phyloP scores from a whole-genome alignment of 2,888 invertebrate species.

The Meiosimyza platycephala region DNA sequence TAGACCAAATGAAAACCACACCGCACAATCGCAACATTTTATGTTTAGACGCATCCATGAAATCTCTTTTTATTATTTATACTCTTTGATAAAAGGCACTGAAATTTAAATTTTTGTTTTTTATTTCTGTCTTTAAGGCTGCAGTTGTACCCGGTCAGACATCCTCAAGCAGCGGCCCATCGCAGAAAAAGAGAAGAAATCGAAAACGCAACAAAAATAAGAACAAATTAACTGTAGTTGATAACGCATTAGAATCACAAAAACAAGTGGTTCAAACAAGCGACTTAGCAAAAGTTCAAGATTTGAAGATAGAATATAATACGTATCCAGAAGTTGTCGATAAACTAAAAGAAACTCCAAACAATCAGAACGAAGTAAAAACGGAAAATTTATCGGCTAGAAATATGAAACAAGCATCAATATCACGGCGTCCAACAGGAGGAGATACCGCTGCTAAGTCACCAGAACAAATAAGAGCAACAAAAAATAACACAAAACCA shows the following conservation, averaged over 20 bases:
- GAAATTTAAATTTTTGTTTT: no score
- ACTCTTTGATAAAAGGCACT: no score
- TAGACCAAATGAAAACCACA: no score
- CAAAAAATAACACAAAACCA: constrained; percentile 76
- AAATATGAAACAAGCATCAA: no score
- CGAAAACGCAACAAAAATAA: constrained; percentile 12
- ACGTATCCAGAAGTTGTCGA: neutral
- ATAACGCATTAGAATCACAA: neutral
- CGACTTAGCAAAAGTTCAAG: neutral
- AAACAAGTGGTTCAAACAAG: neutral
- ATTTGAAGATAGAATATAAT: neutral
- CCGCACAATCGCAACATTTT: no score
- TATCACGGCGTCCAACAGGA: no score
- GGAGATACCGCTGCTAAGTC: constrained; percentile 57
- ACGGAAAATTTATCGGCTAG: no score
- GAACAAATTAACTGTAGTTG: neutral
- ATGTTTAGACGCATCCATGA: no score
- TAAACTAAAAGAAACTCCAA: no score
- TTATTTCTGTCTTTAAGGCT: neutral
- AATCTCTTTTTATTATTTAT: no score
- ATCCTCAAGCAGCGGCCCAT: neutral
- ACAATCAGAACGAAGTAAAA: no score
- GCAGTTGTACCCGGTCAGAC: neutral
- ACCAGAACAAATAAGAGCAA: constrained; percentile 73
- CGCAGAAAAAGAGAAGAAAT: constrained; percentile 23